Evolutionary conservation across 2,797 vertebrate genomes (phyloP), one percentile per base, ranked within the genome.

Genomic region (Cirrhinus mrigala): DNA sequence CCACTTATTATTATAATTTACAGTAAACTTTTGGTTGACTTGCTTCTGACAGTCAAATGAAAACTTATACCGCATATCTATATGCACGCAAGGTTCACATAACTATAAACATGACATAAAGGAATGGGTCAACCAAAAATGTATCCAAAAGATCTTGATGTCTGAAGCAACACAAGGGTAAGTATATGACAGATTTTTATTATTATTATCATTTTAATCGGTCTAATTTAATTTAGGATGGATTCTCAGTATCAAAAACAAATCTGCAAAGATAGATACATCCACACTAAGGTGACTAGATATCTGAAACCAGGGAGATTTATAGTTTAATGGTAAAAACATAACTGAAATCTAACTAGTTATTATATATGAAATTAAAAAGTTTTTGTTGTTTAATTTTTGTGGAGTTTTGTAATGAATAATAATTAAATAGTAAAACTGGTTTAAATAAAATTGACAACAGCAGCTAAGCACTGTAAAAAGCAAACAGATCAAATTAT

Each of bases 1-100:
- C 18, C 56, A 85, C n/a, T 75, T 68, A 29, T 50, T 40, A 81
- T 85, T 79, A 71, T 24, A 66, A 78, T 52, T 68, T 81, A 37
- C 64, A 14, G 44, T 50, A 80, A 46, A 68, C 24, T 78, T 86
- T 84, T 62, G 64, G 60, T 77, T 78, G 69, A 37, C 37, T 54
- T n/a, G 22, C 62, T 54, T 68, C 29, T 27, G 66, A 33, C 76
- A 52, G 40, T 69, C 54, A 60, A 20, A 74, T 48, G 24, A 37
- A 27, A 79, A 71, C n/a, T 44, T 18, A 66, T 15, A 83, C 50
- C 66, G 46, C 29, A 54, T 24, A 24, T 76, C 8, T 50, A 54
- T 11, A 66, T 18, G 22, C 16, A 10, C 60, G 66, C 20, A 75
- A 77, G 62, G 68, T 68, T 66, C 6, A 22, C 50, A 16, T 58